phyloP scores from a whole-genome alignment of 2,113 vertebrate species.

The Phocoena sinus region DNA sequence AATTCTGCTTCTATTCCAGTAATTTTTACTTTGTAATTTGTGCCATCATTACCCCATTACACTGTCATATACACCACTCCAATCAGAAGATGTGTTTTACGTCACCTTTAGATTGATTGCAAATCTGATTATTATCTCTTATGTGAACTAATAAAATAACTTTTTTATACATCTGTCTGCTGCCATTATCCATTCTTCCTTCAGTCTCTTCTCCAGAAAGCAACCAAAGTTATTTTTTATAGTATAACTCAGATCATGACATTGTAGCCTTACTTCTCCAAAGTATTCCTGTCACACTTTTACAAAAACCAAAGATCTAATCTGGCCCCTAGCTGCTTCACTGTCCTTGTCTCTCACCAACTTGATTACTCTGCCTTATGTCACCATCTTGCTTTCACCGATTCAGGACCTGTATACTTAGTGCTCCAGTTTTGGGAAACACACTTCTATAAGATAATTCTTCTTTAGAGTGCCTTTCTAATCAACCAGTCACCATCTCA shows the following conservation, averaged over 20 bases:
- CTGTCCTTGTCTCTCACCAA: neutral
- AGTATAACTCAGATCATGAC: neutral
- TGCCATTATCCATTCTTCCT: neutral
- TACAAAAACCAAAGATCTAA: neutral
- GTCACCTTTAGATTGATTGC: neutral
- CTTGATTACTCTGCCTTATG: neutral
- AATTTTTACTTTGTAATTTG: neutral
- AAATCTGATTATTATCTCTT: neutral
- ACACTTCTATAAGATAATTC: neutral
- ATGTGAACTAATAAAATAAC: neutral
- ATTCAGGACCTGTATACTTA: too few relatives aligned
- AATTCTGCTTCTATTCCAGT: neutral
- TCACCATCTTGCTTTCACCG: neutral
- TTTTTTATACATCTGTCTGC: neutral
- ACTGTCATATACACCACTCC: neutral
- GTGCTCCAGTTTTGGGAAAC: neutral
- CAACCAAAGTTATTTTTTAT: neutral
- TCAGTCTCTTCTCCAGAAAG: neutral
- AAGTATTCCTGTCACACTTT: neutral
- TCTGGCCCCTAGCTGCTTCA: neutral
- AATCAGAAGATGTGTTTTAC: neutral
- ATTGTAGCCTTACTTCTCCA: neutral
- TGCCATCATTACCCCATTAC: neutral
- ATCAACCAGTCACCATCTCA: neutral
- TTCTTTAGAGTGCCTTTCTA: neutral